Base-by-base conservation (phyloP, 1,140 invertebrate species). In the Orchesella cincta region DNA sequence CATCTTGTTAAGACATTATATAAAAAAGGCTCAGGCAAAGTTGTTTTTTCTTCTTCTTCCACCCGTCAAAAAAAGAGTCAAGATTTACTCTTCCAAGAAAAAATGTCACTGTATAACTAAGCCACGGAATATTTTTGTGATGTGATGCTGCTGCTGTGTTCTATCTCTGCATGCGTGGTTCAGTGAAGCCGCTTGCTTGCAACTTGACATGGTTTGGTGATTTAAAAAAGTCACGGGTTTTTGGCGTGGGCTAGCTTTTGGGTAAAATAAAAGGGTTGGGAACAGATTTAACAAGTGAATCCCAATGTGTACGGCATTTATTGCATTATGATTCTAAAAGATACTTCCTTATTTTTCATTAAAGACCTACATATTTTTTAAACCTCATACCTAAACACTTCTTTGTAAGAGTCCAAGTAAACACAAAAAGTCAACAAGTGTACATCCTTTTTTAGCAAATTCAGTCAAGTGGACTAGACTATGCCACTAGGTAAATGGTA, bases 141-240 rank as follows among this genome's bases (percentile, higher is more conserved):
- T 57, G 8, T 57, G 54, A 5, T 16, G 62, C 62, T 29, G 31
- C 31, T 67, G 62, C 12, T 67, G 39, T 46, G 39, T 20, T 20
- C 20, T 8, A 46, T 20, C 33, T 12, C 62, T 67, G 31, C 33
- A 29, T 62, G 54, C 31, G 26, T 67, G 62, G 62, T 67, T 67
- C 28, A 67, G 62, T 67, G 62, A 67, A 67, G 62, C 62, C 62
- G 62, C 62, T 67, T 67, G 62, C 12, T 62, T 8, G 54, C 62
- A 67, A 29, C 62, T 67, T 67, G 62, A 67, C 62, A 67, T 67
- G 62, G 26, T 67, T 67, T 67, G 62, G 28, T 67, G 62, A 33
- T 67, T 67, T 67, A 67, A 67, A 67, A 67, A 67, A 67, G 62
- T 67, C 62, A 67, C 62, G 62, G 28, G 31, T 67, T 67, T 67